These are phyloP conservation scores for Bombylius major DNA, from an alignment of 2,888 invertebrate genomes.

Conservation along the genomic window DNA sequence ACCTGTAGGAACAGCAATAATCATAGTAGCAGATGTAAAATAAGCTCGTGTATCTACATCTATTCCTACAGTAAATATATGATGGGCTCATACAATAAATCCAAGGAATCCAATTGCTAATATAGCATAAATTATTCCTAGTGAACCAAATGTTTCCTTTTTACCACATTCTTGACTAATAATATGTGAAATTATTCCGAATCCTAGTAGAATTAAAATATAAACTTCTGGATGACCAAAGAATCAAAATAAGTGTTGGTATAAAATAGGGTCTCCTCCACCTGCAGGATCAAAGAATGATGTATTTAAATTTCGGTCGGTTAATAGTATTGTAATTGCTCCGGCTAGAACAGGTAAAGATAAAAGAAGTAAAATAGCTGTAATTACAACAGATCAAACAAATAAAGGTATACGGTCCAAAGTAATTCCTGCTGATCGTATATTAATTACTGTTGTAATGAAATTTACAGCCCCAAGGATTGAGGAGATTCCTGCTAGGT, in stretches of 20 bases:
- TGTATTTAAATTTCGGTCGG: slow-evolving; percentile 69
- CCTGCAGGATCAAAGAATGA: slow-evolving; percentile 70
- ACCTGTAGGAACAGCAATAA: slow-evolving; percentile 76
- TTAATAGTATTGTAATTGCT: slow-evolving; percentile 66
- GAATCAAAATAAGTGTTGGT: slow-evolving; percentile 78
- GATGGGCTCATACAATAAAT: slow-evolving; percentile 75
- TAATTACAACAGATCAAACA: slow-evolving; percentile 58
- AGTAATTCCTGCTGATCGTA: slow-evolving; percentile 46
- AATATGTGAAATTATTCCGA: slow-evolving; percentile 70
- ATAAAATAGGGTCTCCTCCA: slow-evolving; percentile 68
- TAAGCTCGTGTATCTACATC: slow-evolving; percentile 74
- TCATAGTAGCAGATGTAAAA: slow-evolving; percentile 73
- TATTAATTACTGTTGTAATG: slow-evolving; percentile 63
- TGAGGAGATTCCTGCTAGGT: slow-evolving; percentile 59
- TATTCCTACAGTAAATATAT: slow-evolving; percentile 76
- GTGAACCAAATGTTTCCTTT: slow-evolving; percentile 56
- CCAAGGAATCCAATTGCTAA: slow-evolving; percentile 67
- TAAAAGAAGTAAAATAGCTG: slow-evolving; percentile 49
- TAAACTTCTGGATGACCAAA: slow-evolving; percentile 82
- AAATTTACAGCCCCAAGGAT: slow-evolving; percentile 71
- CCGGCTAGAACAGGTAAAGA: slow-evolving; percentile 66
- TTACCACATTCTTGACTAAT: slow-evolving; percentile 61
- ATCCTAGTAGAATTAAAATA: slow-evolving; percentile 72
- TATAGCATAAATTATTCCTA: slow-evolving; percentile 76
- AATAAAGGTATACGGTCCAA: slow-evolving; percentile 58